Conservation (phyloP, 1,140 invertebrate genomes). For the Euborellia annulipes region DNA sequence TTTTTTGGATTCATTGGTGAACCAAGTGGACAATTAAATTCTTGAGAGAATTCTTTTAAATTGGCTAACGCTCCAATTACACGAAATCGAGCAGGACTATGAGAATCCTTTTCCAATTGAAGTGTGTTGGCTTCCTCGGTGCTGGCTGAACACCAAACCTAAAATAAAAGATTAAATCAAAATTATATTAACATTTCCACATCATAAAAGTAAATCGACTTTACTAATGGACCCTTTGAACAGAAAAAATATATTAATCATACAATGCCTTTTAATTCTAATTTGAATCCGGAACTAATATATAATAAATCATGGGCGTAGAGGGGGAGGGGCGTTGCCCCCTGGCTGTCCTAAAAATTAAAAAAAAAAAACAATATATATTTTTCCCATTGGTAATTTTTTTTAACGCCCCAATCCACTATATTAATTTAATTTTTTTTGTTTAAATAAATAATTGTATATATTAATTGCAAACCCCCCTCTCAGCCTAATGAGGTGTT, state of each 20-base stretch:
- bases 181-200: constrained; percentile 1
- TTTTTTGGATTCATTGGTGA: constrained; percentile 77
- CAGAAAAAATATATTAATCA: neutral
- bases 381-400: no score
- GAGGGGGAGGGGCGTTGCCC: no score
- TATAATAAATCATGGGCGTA: no score
- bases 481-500: no score
- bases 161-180: constrained; percentile 17
- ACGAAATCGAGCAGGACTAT: constrained; percentile 59
- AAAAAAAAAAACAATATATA: no score
- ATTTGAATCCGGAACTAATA: neutral
- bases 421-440: no score
- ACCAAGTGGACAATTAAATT: constrained; percentile 65
- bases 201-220: neutral
- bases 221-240: neutral
- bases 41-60: constrained; percentile 68
- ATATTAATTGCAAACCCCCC: no score
- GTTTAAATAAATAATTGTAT: no score
- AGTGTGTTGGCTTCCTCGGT: constrained; percentile 61
- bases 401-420: no score
- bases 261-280: neutral
- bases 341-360: no score
- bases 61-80: constrained; percentile 85
- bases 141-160: constrained; percentile 76
- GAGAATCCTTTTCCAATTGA: constrained; percentile 73